Evolutionary conservation across 2,797 vertebrate species (phyloP).

Genomic region (Chlorospingus flavigularis): DNA sequence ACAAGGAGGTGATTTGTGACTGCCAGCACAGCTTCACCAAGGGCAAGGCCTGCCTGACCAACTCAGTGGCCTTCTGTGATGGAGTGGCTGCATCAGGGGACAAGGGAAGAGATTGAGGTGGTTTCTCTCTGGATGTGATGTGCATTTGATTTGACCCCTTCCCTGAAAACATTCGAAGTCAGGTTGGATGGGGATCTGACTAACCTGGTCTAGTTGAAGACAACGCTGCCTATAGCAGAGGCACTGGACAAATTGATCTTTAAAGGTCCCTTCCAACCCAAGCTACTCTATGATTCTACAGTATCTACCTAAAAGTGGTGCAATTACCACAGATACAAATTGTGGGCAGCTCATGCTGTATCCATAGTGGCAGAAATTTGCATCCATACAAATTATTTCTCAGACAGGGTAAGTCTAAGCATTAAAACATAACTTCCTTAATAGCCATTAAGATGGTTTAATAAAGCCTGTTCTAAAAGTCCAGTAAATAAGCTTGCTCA

Average conservation of each 20-base stretch:
- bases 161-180: background rate
- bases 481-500: background rate
- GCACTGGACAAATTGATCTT: background rate
- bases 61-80: background rate
- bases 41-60: background rate
- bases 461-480: background rate
- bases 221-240: background rate
- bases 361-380: background rate
- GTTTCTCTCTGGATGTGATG: background rate
- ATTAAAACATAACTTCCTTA: background rate
- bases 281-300: background rate
- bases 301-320: background rate
- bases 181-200: background rate
- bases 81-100: background rate
- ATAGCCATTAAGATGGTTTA: background rate
- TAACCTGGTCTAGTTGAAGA: background rate
- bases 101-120: background rate
- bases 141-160: background rate
- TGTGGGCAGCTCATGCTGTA: background rate
- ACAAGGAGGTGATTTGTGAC: background rate
- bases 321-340: background rate
- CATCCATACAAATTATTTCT: background rate
- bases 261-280: background rate
- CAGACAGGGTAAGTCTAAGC: background rate
- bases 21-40: background rate